These are phyloP conservation scores for Zoanthus sociatus DNA, from an alignment of 92 coral and sea anemone species.

Conservation along the genomic window DNA sequence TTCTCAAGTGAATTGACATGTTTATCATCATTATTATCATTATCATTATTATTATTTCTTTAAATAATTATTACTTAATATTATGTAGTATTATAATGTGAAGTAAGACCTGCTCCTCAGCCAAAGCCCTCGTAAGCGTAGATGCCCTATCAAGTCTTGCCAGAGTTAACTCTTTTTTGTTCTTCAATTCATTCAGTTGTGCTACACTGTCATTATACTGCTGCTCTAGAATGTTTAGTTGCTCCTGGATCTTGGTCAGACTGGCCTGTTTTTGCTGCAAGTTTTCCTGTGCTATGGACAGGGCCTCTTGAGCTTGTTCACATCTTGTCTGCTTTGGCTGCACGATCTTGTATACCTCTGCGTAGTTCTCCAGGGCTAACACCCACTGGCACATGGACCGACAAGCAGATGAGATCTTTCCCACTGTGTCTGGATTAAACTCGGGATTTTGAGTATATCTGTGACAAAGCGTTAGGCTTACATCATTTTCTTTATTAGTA, in stretches of 20 bases:
- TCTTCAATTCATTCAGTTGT: slow-evolving; percentile 80
- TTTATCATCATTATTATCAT: too few species aligned
- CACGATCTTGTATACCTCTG: slow-evolving; percentile 95
- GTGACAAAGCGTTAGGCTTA: neutral
- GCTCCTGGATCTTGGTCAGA: slow-evolving; percentile 86
- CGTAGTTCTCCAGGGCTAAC: slow-evolving; percentile 93
- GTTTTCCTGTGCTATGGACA: slow-evolving; percentile 84
- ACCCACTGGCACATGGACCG: slow-evolving; percentile 99
- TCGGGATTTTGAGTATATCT: slow-evolving; percentile 93
- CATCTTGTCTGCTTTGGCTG: slow-evolving; percentile 94
- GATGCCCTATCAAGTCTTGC: slow-evolving; percentile 91
- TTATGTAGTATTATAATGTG: too few species aligned
- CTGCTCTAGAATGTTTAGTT: slow-evolving; percentile 80
- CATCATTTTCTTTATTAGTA: neutral
- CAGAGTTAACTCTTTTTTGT: slow-evolving; percentile 88
- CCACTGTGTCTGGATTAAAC: slow-evolving; percentile 93
- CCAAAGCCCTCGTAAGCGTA: slow-evolving; percentile 81
- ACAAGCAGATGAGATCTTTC: slow-evolving; percentile 96
- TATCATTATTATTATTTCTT: too few species aligned
- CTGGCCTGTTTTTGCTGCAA: slow-evolving; percentile 85
- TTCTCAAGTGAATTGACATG: too few species aligned
- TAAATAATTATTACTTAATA: too few species aligned
- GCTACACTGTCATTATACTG: slow-evolving; percentile 92
- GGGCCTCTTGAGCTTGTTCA: slow-evolving; percentile 66
- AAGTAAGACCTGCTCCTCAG: slow-evolving; percentile 82